Base-by-base conservation (phyloP, 2,113 vertebrate genomes). In the Phaetusa simplex region DNA sequence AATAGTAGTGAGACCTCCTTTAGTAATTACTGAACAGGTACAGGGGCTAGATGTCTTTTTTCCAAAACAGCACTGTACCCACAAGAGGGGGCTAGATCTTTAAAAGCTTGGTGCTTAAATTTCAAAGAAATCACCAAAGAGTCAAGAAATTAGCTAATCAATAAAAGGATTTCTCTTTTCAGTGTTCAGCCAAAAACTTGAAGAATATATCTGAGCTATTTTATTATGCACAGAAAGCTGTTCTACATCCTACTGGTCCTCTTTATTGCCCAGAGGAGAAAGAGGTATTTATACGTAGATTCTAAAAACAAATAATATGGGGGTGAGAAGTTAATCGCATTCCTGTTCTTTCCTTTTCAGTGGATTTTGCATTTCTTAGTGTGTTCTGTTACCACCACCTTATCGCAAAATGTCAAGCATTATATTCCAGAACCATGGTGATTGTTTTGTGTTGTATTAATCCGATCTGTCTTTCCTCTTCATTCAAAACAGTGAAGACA, bases 171-270 rank as follows among this genome's bases (percentile, higher is more conserved):
- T 95, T 94, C 81, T 96, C 87, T 95, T 95, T 92, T 95, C 95
- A 99, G 99, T 99, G 99, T 97, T 99, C 99, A 95, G 99, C 99
- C 66, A 99, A 99, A 98, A 99, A 99, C 98, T 98, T 99, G 98
- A 99, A 99, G 98, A 99, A 99, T 96, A 99, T 99, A 97, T 99
- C 99, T 7, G 99, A 99, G 96, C 98, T 99, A 61, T 99, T 99
- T 97, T 99, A 99, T 98, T 99, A 99, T n/a, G 99, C 99, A 56
- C 99, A 99, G 98, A 99, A 99, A 97, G 99, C 99, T 73, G 99
- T 99, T 95, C 98, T 99, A 58, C 99, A 99, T 98, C 99, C 99
- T 42, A 99, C 99, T 69, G 99, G 99, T 66, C 99, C 99, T 23
- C 97, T 99, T 67, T 99, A 99, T 97, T 99, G 99, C 95, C 99